Conservation (phyloP, 2,888 invertebrate species). For the Lasius platythorax region DNA sequence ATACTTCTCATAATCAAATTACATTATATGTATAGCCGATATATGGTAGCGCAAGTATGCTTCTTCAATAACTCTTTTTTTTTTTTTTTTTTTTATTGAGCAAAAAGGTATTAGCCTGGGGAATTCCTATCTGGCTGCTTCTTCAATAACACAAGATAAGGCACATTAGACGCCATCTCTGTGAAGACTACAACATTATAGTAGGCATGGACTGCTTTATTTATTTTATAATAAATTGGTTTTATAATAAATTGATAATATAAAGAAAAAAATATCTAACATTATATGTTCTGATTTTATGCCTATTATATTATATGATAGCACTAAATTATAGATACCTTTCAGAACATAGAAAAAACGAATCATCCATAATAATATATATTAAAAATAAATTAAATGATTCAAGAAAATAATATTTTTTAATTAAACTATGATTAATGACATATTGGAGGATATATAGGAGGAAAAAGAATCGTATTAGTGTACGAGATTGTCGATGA, state of each 20-base stretch:
- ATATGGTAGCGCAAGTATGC: neutral
- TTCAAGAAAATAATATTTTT: neutral
- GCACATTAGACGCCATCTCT: constrained; percentile 36
- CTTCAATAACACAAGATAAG: neutral
- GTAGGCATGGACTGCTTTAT: neutral
- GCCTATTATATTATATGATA: neutral
- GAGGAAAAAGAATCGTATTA: neutral
- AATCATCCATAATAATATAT: neutral
- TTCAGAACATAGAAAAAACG: neutral
- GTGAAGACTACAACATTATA: neutral
- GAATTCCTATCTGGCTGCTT: neutral
- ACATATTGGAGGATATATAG: neutral
- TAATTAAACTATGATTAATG: neutral
- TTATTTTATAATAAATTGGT: constrained; percentile 1
- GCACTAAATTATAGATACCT: neutral
- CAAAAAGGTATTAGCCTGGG: no score
- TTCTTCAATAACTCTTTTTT: neutral
- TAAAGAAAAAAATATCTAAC: neutral
- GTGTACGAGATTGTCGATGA: constrained; percentile 56
- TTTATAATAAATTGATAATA: constrained; percentile 17
- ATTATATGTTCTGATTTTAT: neutral
- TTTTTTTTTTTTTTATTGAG: no score
- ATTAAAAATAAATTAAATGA: neutral
- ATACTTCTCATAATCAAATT: neutral
- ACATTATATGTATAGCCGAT: neutral